phyloP scores from a whole-genome alignment of 1,140 invertebrate genomes.

The Calephelis virginiensis region DNA sequence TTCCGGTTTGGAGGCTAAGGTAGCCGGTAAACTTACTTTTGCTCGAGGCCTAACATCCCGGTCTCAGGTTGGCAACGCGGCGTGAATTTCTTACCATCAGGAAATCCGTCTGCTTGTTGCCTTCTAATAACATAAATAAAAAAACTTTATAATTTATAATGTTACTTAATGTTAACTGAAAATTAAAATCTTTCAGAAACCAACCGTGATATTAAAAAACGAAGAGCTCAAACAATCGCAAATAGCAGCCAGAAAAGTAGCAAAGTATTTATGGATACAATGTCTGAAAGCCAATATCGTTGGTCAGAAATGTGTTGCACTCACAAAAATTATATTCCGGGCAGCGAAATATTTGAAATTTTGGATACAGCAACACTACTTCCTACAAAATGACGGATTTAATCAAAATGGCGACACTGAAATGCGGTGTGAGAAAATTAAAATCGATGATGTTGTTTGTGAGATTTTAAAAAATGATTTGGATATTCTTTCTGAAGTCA shows the following conservation, averaged over 20 bases:
- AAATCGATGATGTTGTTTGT: conserved; percentile 10
- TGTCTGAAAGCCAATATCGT: conserved; percentile 61
- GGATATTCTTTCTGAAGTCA: conserved; percentile 55
- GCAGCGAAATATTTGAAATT: conserved; percentile 47
- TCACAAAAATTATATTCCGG: conserved; percentile 54
- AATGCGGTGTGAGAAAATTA: conserved; percentile 14
- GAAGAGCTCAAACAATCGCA: conserved; percentile 35
- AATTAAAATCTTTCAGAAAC: conserved; percentile 49
- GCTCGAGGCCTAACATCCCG: too few species aligned
- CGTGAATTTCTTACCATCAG: too few species aligned
- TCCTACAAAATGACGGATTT: conserved; percentile 26
- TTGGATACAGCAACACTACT: conserved; percentile 60
- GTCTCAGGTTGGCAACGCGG: too few species aligned
- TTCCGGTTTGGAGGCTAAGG: too few species aligned
- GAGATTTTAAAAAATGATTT: conserved; percentile 38
- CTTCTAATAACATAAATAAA: too few species aligned
- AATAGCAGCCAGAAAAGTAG: conserved; percentile 45
- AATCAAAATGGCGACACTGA: conserved; percentile 31
- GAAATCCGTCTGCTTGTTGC: too few species aligned
- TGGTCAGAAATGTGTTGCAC: conserved; percentile 54
- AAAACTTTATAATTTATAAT: neutral
- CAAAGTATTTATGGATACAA: conserved; percentile 51
- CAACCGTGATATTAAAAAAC: conserved; percentile 47
- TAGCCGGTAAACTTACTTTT: too few species aligned
- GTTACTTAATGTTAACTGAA: too few species aligned